Evolutionary conservation across 1,140 invertebrate genomes (phyloP).

Genomic region (Drosophila mauritiana): DNA sequence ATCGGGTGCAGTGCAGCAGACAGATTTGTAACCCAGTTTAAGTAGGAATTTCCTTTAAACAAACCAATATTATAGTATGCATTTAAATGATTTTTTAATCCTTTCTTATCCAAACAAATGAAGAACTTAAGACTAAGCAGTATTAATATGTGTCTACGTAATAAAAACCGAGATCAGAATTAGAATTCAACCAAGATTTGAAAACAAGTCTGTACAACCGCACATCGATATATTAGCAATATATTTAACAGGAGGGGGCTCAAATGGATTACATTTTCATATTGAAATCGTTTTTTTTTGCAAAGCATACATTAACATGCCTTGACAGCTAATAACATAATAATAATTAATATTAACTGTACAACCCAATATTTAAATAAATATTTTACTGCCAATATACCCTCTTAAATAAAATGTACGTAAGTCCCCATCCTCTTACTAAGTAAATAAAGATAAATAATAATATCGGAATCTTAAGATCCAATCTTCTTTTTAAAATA

Average conservation of each 20-base stretch:
- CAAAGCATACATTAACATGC: too few species aligned
- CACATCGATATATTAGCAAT: slow-evolving; percentile 42
- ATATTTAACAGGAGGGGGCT: not conserved
- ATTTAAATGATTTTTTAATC: slow-evolving; percentile 11
- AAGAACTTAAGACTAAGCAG: slow-evolving; percentile 32
- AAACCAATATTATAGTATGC: not conserved
- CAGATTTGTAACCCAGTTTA: slow-evolving; percentile 52
- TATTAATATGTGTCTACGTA: slow-evolving; percentile 28
- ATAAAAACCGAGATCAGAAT: not conserved
- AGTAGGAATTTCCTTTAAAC: not conserved
- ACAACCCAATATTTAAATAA: too few species aligned
- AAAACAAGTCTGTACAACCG: slow-evolving; percentile 1
- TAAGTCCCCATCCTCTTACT: not conserved
- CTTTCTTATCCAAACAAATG: slow-evolving; percentile 6
- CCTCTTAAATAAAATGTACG: not conserved
- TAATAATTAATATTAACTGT: too few species aligned
- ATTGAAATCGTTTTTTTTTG: too few species aligned
- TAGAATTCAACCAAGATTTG: slow-evolving; percentile 1
- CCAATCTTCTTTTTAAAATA: not conserved
- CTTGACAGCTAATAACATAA: too few species aligned
- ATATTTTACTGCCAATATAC: slow-evolving; percentile 26
- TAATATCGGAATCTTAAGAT: not conserved
- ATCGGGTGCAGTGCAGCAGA: slow-evolving; percentile 61
- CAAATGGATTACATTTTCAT: not conserved
- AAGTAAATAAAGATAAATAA: not conserved